Evolutionary conservation across 1,140 invertebrate species (phyloP).

Genomic region (Arion vulgaris): DNA sequence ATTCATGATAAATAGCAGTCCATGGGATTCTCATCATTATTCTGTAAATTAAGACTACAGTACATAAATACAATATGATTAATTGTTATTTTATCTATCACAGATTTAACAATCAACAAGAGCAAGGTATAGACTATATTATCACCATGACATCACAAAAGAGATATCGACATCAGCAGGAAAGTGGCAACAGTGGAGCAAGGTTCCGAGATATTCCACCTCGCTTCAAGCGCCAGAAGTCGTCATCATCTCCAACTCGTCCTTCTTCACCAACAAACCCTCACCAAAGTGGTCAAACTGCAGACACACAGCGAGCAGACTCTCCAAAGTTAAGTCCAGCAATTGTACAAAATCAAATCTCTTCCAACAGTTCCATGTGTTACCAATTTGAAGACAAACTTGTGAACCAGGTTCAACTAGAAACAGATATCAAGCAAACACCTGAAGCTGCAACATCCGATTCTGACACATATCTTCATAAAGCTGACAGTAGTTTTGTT

Average conservation of each 20-base stretch:
- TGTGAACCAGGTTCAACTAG: background rate
- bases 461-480: background rate
- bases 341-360: background rate
- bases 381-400: background rate
- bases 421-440: background rate
- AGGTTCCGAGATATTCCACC: slow-evolving; percentile 32
- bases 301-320: background rate
- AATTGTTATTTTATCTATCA: background rate
- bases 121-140: slow-evolving; percentile 15
- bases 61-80: too few relatives aligned
- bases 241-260: slow-evolving; percentile 10
- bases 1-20: too few relatives aligned
- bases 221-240: slow-evolving; percentile 38
- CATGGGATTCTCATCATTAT: too few relatives aligned
- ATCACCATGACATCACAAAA: slow-evolving; percentile 33
- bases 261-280: background rate
- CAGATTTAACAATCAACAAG: background rate
- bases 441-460: background rate
- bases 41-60: too few relatives aligned
- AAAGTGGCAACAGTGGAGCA: background rate
- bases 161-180: slow-evolving; percentile 25
- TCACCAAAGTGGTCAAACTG: background rate
- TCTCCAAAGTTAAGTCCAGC: background rate
- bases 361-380: background rate
- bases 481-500: background rate